phyloP scores from a whole-genome alignment of 1,140 invertebrate genomes.

The Aphelenchoides avenae region DNA sequence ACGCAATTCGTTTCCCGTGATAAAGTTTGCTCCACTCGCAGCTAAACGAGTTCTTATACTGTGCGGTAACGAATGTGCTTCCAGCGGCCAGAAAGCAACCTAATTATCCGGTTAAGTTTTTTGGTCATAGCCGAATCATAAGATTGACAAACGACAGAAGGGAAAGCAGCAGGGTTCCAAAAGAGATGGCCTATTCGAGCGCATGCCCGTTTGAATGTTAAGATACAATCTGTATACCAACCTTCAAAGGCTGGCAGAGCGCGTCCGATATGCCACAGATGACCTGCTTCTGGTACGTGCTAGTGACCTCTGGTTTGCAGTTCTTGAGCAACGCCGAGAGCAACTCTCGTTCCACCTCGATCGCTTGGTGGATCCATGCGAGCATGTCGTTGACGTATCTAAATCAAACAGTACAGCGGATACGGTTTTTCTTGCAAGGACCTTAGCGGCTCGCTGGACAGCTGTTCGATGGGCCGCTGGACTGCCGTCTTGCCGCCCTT shows the following conservation, averaged over 20 bases:
- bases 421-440: not conserved
- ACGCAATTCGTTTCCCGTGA: slow-evolving; percentile 47
- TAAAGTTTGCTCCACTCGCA: slow-evolving; percentile 51
- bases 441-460: slow-evolving; percentile 83
- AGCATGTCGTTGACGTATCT: slow-evolving; percentile 92
- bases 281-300: slow-evolving; percentile 10
- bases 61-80: no score
- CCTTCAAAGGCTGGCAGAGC: slow-evolving; percentile 50
- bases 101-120: no score
- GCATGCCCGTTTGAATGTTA: no score
- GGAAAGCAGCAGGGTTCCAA: no score
- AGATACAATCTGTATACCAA: no score
- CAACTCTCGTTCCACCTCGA: slow-evolving; percentile 87
- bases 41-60: no score
- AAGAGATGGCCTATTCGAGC: no score
- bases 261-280: slow-evolving; percentile 47
- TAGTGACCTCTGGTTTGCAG: slow-evolving; percentile 37
- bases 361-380: slow-evolving; percentile 89
- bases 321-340: slow-evolving; percentile 68
- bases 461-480: slow-evolving; percentile 87
- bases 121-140: no score
- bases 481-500: no score
- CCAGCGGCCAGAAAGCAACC: no score
- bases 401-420: slow-evolving; percentile 17
- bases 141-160: no score